Base-by-base conservation (phyloP, 2,797 vertebrate genomes). In the Discoglossus pictus region DNA sequence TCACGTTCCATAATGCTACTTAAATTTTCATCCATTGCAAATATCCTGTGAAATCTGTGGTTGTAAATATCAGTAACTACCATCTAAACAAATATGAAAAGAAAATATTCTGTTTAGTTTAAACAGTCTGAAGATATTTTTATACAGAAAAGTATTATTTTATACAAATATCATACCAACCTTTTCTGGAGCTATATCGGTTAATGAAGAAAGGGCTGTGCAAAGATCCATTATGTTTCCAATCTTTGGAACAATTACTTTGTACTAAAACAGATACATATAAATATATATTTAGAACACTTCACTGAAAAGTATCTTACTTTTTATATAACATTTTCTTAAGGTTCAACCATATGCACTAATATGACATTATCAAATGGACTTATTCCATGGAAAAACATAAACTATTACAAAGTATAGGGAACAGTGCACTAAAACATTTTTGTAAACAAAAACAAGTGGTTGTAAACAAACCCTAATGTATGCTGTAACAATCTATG, bases 31-130 rank as follows among this genome's bases (percentile, higher is more conserved):
- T 98, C 97, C 81, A 93, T 91, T 75, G 93, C 91, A 54, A 99
- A 98, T 89, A 99, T 98, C 73, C 96, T 92, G 78, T 99, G 96
- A 84, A 99, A 99, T 61, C 95, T 92, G 83, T 99, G 97, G 89
- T 98, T 98, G 89, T 98, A 99, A 85, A 99, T 98, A 82, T 98
- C 96, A 6, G 96, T 99, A 78, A 99, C 97, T 81, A 98, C 93
- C 90, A 92, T 91, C 90, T 92, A 76, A 74, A 88, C 82, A 64
- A 51, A n/a, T 82, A 86, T 82, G 0, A 13, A 13, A 66, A 58
- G 46, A 70, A 16, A 25, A 2, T 64, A 76, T 39, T 51, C 64
- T 36, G 73, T 54, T 74, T 70, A 68, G 44, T 58, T 78, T 76
- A 43, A 23, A 61, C 3, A 64, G 10, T 1, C 21, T 5, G 64